Conservation (phyloP, 2,797 vertebrate genomes). For the Helicolenus hilgendorfi region DNA sequence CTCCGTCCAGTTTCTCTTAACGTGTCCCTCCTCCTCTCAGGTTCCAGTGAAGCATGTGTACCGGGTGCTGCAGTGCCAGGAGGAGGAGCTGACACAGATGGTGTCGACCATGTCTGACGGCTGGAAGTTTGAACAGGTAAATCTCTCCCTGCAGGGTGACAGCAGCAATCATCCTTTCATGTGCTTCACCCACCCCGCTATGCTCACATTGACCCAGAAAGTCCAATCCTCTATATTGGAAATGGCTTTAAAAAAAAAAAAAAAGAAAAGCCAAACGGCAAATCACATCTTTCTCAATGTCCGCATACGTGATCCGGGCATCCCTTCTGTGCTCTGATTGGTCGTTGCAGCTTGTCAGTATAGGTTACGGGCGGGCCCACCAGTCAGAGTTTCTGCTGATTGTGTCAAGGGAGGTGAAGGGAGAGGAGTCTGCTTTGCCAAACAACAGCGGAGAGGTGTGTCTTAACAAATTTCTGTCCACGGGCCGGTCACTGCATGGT, state of each 20-base stretch:
- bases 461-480: slow-evolving; percentile 88
- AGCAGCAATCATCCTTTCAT: slow-evolving; percentile 57
- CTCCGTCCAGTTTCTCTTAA: background rate
- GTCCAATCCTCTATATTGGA: slow-evolving; percentile 64
- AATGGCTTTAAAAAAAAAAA: slow-evolving; percentile 30
- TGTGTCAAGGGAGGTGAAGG: slow-evolving; percentile 97
- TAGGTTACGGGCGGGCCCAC: slow-evolving; percentile 96
- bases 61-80: slow-evolving; percentile 98
- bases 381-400: slow-evolving; percentile 98
- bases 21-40: slow-evolving; percentile 73
- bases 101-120: slow-evolving; percentile 99
- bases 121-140: slow-evolving; percentile 99
- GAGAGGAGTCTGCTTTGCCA: slow-evolving; percentile 95
- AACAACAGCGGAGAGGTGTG: slow-evolving; percentile 96
- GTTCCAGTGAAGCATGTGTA: slow-evolving; percentile 98
- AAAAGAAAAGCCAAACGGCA: slow-evolving; percentile 50
- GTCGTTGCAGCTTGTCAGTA: slow-evolving; percentile 97
- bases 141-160: slow-evolving; percentile 70
- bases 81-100: slow-evolving; percentile 99
- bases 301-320: slow-evolving; percentile 84
- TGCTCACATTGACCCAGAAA: slow-evolving; percentile 76
- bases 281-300: slow-evolving; percentile 77
- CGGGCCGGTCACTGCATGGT: slow-evolving; percentile 92
- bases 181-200: slow-evolving; percentile 77
- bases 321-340: slow-evolving; percentile 94